Percentiles rank a stretch among this genome's conserved stretches.
Conservation (phyloP, 2,797 vertebrate genomes). For the Serranus cabrilla region DNA sequence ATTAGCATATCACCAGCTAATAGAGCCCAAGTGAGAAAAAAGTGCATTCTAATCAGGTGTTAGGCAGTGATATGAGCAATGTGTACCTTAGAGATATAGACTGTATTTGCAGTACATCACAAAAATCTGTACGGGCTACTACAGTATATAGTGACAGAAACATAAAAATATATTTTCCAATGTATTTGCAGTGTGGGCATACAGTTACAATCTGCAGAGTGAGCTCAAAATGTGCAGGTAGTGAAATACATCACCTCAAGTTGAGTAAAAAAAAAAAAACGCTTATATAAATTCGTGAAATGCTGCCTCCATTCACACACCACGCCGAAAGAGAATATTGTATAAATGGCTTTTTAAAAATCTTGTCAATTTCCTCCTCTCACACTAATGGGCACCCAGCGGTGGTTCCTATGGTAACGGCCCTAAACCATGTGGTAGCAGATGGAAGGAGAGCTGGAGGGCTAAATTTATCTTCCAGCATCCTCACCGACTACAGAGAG, state of each 20-base stretch:
- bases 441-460: conserved; percentile 89
- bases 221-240: conserved; percentile 23
- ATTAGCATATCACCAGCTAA: neutral
- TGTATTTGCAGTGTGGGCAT: conserved; percentile 12
- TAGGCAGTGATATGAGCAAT: neutral
- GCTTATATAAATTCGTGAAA: conserved; percentile 36
- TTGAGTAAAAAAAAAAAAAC: conserved; percentile 17
- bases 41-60: neutral
- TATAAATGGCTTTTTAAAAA: conserved; percentile 79
- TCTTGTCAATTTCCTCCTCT: conserved; percentile 82
- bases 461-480: conserved; percentile 90
- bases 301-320: conserved; percentile 32
- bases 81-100: neutral
- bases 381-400: conserved; percentile 85
- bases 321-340: conserved; percentile 59
- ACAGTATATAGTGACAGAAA: neutral
- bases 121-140: neutral
- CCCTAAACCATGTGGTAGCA: conserved; percentile 89
- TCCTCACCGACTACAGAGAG: conserved; percentile 82
- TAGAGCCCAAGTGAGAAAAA: neutral
- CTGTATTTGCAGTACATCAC: neutral
- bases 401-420: conserved; percentile 89
- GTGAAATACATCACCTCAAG: neutral
- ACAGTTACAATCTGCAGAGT: conserved; percentile 19
- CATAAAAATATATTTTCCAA: neutral